Base-by-base conservation (phyloP, 2,888 invertebrate species). In the Lucinisca nassula region DNA sequence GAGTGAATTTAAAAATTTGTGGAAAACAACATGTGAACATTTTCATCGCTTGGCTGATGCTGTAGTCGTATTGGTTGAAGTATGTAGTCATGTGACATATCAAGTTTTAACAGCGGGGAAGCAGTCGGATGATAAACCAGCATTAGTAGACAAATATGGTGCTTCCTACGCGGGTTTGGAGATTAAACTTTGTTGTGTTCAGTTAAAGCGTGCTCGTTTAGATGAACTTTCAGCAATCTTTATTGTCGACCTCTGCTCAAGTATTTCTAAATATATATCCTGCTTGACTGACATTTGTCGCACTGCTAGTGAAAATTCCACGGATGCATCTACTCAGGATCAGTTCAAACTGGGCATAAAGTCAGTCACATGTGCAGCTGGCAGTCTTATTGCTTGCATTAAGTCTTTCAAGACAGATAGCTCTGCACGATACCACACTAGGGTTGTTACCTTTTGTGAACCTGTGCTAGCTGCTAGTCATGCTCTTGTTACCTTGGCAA, bases 331-430 rank as follows among this genome's bases (percentile, higher is more conserved):
- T 24, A 92, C 94, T 21, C 88, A 93, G 79, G 95, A 95, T 72
- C 95, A 95, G 91, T 95, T 95, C 83, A 95, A 95, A 86, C 90
- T 95, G 17, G 95, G 95, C 77, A 90, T 95, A 30, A 95, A 95
- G 82, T 94, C 94, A 82, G 93, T 95, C 14, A 95, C 95, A 0
- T 93, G 95, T 40, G 94, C 94, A 30, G 95, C 95, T 2, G 94
- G 95, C 38, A 94, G 95, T 84, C 90, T 95, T 32, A 93, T 95
- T 37, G 92, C 95, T 37, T 94, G 95, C 88, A 94, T 95, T 32
- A 95, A 94, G 79, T 92, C 93, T 24, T 95, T 95, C 90, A 95
- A 95, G 87, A 90, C 91, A 30, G 88, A 92, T 30, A 93, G 94
- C 10, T 92, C 92, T 38, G 80, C 92, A 1, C 82, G 87, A 30